phyloP scores from a whole-genome alignment of 2,113 vertebrate genomes.

The Vulpes ferrilata region DNA sequence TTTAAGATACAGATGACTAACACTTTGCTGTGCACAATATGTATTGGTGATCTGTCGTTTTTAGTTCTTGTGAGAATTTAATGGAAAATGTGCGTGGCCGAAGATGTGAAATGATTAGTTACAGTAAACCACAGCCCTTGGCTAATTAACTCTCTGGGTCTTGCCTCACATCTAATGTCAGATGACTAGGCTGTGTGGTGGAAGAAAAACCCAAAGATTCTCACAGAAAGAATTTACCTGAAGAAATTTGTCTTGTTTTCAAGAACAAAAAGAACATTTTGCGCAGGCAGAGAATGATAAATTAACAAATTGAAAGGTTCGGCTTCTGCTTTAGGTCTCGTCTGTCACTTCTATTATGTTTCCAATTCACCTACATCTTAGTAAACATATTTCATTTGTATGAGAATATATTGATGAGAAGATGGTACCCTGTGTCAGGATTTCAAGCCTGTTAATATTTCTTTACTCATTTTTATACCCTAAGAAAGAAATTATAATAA shows the following conservation, averaged over 20 bases:
- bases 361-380: conserved; percentile 18
- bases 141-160: conserved; percentile 68
- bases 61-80: conserved; percentile 74
- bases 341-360: background rate
- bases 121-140: conserved; percentile 55
- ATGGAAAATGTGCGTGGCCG: conserved; percentile 60
- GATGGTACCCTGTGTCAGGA: background rate
- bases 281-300: background rate
- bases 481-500: background rate
- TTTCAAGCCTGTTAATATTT: background rate
- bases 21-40: conserved; percentile 25
- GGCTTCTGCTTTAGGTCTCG: background rate
- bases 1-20: conserved; percentile 43
- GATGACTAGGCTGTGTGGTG: background rate
- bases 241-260: conserved; percentile 65
- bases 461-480: background rate
- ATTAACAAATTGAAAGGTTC: background rate
- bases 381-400: background rate
- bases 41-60: conserved; percentile 42
- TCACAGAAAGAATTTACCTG: conserved; percentile 57
- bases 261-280: conserved; percentile 56
- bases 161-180: conserved; percentile 62
- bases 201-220: conserved; percentile 56
- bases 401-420: background rate
- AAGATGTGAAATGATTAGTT: conserved; percentile 65